Evolutionary conservation across 1,140 invertebrate genomes (phyloP).

Genomic region (Lamellibrachia luymesi): DNA sequence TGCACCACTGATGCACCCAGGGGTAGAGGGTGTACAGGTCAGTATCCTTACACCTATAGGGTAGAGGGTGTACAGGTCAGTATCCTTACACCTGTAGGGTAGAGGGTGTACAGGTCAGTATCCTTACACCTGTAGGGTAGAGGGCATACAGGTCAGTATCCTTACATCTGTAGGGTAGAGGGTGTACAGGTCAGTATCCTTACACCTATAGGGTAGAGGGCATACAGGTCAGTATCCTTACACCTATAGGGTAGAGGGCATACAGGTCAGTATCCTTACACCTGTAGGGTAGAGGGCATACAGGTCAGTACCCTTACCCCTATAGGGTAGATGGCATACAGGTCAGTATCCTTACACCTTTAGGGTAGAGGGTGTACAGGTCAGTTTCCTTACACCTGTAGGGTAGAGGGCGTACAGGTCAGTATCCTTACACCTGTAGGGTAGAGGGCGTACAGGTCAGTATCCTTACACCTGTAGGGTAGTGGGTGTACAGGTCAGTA

Average conservation of each 20-base stretch:
- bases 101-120: neutral
- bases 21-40: slow-evolving; percentile 75
- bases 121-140: neutral
- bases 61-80: neutral
- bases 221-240: neutral
- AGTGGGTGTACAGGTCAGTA: too few relatives aligned
- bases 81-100: neutral
- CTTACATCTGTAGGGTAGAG: too few relatives aligned
- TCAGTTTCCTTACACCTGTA: too few relatives aligned
- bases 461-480: too few relatives aligned
- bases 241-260: too few relatives aligned
- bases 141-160: neutral
- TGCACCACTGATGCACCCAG: slow-evolving; percentile 91
- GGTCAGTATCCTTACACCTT: neutral
- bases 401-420: too few relatives aligned
- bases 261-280: neutral
- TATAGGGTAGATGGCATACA: too few relatives aligned
- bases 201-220: neutral
- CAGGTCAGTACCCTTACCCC: too few relatives aligned
- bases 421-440: neutral
- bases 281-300: neutral
- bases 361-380: neutral
- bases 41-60: slow-evolving; percentile 44
- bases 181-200: too few relatives aligned
- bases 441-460: neutral